phyloP scores from a whole-genome alignment of 2,888 invertebrate genomes.

The Neoitamus cyanurus region DNA sequence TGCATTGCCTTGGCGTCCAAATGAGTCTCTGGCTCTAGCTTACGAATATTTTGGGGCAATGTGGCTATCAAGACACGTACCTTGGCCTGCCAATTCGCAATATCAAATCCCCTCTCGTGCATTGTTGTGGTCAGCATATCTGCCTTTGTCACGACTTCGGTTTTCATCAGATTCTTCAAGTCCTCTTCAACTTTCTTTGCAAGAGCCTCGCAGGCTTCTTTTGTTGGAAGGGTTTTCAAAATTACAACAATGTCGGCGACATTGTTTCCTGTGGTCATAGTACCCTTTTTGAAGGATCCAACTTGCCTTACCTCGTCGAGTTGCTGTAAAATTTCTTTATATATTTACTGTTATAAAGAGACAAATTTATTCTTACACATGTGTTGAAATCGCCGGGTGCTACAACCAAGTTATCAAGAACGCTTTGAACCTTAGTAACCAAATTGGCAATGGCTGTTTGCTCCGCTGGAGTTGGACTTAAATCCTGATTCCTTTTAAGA shows the following conservation, averaged over 20 bases:
- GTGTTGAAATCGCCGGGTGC: slow-evolving; percentile 94
- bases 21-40: slow-evolving; percentile 89
- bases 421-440: slow-evolving; percentile 94
- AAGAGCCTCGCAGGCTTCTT: slow-evolving; percentile 92
- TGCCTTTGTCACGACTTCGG: slow-evolving; percentile 72
- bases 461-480: slow-evolving; percentile 90
- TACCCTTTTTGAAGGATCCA: slow-evolving; percentile 97
- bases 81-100: slow-evolving; percentile 84
- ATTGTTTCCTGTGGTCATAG: slow-evolving; percentile 95
- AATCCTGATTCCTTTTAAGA: slow-evolving; percentile 89
- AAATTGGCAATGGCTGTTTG: slow-evolving; percentile 93
- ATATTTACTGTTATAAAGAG: background rate
- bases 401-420: slow-evolving; percentile 93
- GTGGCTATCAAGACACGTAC: slow-evolving; percentile 94
- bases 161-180: slow-evolving; percentile 78
- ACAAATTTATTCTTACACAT: slow-evolving; percentile 81
- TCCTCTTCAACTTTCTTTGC: slow-evolving; percentile 90
- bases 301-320: slow-evolving; percentile 95
- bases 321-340: slow-evolving; percentile 71
- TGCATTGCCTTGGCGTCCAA: slow-evolving; percentile 81
- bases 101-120: slow-evolving; percentile 88
- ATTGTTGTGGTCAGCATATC: slow-evolving; percentile 66
- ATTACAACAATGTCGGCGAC: slow-evolving; percentile 97
- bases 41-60: slow-evolving; percentile 91
- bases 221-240: slow-evolving; percentile 94